A percentile compares a stretch with the other conserved stretches of the same genome.
These are phyloP conservation scores for Actinia tenebrosa DNA, from an alignment of 64 coral and sea anemone genomes.

Conservation along the genomic window DNA sequence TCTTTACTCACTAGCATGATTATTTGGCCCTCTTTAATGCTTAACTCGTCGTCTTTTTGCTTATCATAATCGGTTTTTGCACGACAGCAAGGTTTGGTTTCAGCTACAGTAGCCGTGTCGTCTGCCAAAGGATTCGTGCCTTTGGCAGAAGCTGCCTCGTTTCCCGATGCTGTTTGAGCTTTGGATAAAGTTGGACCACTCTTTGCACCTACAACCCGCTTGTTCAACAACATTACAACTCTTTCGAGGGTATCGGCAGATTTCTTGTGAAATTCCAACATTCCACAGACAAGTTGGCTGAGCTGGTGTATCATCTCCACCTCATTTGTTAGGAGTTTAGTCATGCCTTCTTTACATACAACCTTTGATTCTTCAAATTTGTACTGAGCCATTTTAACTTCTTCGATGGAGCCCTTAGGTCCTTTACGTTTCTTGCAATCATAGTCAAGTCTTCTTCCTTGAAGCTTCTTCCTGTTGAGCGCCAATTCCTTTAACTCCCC, in stretches of 20 bases:
- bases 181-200: neutral
- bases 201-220: constrained; percentile 61
- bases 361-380: constrained; percentile 89
- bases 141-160: constrained; percentile 63
- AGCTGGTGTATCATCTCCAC: constrained; percentile 84
- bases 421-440: constrained; percentile 89
- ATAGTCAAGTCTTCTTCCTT: constrained; percentile 76
- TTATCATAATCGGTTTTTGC: constrained; percentile 70
- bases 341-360: constrained; percentile 69
- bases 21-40: constrained; percentile 55
- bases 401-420: constrained; percentile 61
- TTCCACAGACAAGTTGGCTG: constrained; percentile 64
- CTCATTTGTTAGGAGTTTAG: constrained; percentile 60
- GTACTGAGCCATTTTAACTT: constrained; percentile 80
- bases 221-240: constrained; percentile 58
- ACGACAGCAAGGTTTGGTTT: constrained; percentile 51
- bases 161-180: constrained; percentile 9
- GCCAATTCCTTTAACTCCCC: constrained; percentile 70
- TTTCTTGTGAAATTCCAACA: constrained; percentile 90
- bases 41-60: constrained; percentile 74
- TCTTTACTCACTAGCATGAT: constrained; percentile 63
- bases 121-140: constrained; percentile 78
- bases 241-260: constrained; percentile 84
- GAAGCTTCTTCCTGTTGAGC: constrained; percentile 74
- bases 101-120: constrained; percentile 31